A percentile compares a stretch with the other conserved stretches of the same genome.
These are phyloP conservation scores for Athalia circularis DNA, from an alignment of 2,888 invertebrate species.

Conservation along the genomic window DNA sequence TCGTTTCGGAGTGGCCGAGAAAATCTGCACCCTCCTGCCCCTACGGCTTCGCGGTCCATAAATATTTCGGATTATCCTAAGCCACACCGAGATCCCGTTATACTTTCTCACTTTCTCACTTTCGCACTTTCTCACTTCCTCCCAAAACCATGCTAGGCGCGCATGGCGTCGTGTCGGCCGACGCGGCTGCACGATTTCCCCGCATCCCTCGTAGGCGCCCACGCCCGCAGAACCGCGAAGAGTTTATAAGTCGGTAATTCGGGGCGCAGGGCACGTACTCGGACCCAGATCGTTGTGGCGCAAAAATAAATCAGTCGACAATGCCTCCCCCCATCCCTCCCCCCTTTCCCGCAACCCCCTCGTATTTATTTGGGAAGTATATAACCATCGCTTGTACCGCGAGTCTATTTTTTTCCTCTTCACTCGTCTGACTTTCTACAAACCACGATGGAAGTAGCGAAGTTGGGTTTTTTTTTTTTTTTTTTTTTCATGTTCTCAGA, in stretches of 20 bases:
- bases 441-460: background rate
- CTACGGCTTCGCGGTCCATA: slow-evolving; percentile 46
- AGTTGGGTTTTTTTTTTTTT: background rate
- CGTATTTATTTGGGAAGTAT: slow-evolving; percentile 44
- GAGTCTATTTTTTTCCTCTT: no score
- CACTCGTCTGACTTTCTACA: background rate
- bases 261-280: slow-evolving; percentile 72
- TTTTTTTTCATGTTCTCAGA: background rate
- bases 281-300: slow-evolving; percentile 72
- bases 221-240: slow-evolving; percentile 52
- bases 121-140: slow-evolving; percentile 28
- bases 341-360: slow-evolving; percentile 51
- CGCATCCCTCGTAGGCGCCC: no score
- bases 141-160: background rate
- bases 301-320: slow-evolving; percentile 73
- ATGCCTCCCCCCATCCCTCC: slow-evolving; percentile 57
- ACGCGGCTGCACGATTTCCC: no score
- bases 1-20: slow-evolving; percentile 53
- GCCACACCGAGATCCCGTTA: slow-evolving; percentile 41
- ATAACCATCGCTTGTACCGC: no score
- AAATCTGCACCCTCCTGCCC: slow-evolving; percentile 55
- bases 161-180: slow-evolving; percentile 7
- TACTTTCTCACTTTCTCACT: slow-evolving; percentile 48
- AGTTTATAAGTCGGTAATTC: slow-evolving; percentile 75
- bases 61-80: slow-evolving; percentile 48